Conservation (phyloP, 92 coral and sea anemone species). For the Metridium senile region DNA sequence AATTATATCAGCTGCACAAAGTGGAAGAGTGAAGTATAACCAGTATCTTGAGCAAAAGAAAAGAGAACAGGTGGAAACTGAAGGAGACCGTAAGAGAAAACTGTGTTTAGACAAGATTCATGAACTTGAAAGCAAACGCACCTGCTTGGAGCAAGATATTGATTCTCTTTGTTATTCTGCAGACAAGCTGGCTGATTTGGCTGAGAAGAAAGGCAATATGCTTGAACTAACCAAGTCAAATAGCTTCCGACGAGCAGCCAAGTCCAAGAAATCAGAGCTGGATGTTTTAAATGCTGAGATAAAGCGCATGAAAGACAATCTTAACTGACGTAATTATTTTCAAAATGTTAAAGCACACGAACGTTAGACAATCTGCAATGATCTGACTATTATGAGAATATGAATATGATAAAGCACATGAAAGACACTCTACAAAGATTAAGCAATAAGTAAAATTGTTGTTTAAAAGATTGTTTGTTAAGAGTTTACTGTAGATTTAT, state of each 20-base stretch:
- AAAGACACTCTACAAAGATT: not conserved
- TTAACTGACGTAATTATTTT: not conserved
- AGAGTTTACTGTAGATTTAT: not conserved
- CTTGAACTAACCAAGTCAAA: constrained; percentile 46
- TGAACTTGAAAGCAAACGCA: constrained; percentile 30
- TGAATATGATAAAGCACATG: not conserved
- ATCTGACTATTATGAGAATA: not conserved
- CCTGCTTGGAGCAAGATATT: constrained; percentile 42
- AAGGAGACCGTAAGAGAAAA: constrained; percentile 7
- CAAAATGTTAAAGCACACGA: constrained; percentile 6
- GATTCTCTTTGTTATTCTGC: constrained; percentile 30
- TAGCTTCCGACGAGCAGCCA: constrained; percentile 43
- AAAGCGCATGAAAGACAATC: constrained; percentile 13
- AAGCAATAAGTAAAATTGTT: not conserved
- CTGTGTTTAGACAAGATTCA: constrained; percentile 22
- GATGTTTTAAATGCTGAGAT: constrained; percentile 36
- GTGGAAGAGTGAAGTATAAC: constrained; percentile 47
- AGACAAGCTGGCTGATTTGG: constrained; percentile 44
- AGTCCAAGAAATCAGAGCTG: constrained; percentile 32
- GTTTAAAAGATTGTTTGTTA: not conserved
- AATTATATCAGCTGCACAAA: constrained; percentile 42
- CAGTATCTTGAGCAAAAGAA: constrained; percentile 38
- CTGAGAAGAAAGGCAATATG: constrained; percentile 49
- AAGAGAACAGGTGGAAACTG: constrained; percentile 26
- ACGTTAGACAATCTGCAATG: not conserved